Base-by-base conservation (phyloP, 2,888 invertebrate genomes). In the Lasioglossum calceatum region DNA sequence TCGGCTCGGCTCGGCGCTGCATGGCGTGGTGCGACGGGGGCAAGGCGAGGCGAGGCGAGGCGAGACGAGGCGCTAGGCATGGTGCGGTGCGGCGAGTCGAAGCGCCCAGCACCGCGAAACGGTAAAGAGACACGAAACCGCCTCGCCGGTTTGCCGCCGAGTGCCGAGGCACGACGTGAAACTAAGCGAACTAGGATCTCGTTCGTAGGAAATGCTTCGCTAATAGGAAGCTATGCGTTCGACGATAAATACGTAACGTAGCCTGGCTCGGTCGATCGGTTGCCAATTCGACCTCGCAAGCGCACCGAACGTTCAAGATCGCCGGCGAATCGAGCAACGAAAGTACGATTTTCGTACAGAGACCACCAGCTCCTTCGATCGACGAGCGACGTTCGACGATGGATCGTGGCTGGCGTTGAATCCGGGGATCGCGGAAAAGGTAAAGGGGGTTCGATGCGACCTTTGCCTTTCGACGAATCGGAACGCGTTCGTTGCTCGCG, bases 191-290 rank as follows among this genome's bases (percentile, higher is more conserved):
- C 91, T 89, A 88, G 91, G 90, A 92, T 90, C 91, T 88, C 89
- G 91, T 93, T 90, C 89, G 89, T 90, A 92, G 93, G 92, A 93
- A 94, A 93, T 93, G 91, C 93, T 91, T 79, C 86, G 88, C 92
- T 94, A 94, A 94, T 94, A 92, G 93, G 93, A 94, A 95, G 92
- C 93, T 94, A 94, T 92, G 93, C 89, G 84, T 91, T 90, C 91
- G 91, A 92, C 94, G 93, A 94, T 94, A 94, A 93, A 93, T 92
- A 94, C 91, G 92, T 84, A 91, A 90, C 89, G 88, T 89, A 85
- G 81, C 87, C 87, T 87, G 79, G 85, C 27, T 81, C 50, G 61
- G 23, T 39, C 80, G 73, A 54, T 79, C 47, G 73, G 73, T 16
- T 77, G 58, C 67, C 73, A 67, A 81, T 81, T 70, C 58, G 32